phyloP scores from a whole-genome alignment of 2,888 invertebrate species.

The Phytoseiulus persimilis region DNA sequence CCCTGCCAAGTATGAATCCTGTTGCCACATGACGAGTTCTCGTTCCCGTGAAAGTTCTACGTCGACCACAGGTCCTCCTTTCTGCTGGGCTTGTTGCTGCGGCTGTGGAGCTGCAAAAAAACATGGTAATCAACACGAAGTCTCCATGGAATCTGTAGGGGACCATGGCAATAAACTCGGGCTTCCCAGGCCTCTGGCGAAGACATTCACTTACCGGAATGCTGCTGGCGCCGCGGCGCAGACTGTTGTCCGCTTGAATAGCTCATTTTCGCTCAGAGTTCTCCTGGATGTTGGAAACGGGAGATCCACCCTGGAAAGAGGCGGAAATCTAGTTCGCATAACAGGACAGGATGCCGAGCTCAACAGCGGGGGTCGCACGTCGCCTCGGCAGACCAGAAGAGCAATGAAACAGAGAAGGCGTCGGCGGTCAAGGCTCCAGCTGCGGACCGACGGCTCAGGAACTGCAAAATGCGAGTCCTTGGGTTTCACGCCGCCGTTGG shows the following conservation, averaged over 20 bases:
- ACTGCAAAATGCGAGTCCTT: too few relatives aligned
- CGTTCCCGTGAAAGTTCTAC: slow-evolving; percentile 49
- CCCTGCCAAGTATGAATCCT: slow-evolving; percentile 68
- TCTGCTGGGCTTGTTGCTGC: background rate
- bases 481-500: too few relatives aligned
- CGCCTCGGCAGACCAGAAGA: too few relatives aligned
- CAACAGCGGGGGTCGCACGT: too few relatives aligned
- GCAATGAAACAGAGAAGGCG: too few relatives aligned
- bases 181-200: background rate
- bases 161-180: background rate
- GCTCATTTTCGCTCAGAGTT: background rate
- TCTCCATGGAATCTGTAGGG: background rate
- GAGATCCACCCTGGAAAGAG: background rate
- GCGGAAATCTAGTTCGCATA: background rate
- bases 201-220: background rate
- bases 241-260: background rate
- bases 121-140: too few relatives aligned
- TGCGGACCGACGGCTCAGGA: too few relatives aligned
- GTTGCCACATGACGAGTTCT: slow-evolving; percentile 84
- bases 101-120: too few relatives aligned
- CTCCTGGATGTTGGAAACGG: background rate
- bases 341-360: too few relatives aligned
- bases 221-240: background rate
- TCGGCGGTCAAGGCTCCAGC: too few relatives aligned
- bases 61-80: background rate